Evolutionary conservation across 1,140 invertebrate species (phyloP).

Genomic region (Lordiphosa collinella): DNA sequence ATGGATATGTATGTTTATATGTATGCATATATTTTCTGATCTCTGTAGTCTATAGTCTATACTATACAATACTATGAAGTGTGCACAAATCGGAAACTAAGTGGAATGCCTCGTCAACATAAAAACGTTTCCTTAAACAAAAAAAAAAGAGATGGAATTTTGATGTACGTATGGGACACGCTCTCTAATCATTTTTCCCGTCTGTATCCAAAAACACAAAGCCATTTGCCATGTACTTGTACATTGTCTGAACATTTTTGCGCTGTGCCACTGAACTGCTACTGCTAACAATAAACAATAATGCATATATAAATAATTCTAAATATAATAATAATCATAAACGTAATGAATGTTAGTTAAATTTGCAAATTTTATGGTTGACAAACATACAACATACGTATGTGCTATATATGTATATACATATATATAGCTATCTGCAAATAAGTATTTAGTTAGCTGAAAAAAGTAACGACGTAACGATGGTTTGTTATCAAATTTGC

Average conservation of each 20-base stretch:
- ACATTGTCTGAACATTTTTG: constrained; percentile 29
- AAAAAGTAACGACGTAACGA: too few species aligned
- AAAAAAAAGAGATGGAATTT: too few species aligned
- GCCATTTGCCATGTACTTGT: neutral
- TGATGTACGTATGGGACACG: too few species aligned
- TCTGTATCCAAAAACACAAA: neutral
- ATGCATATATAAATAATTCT: constrained; percentile 19
- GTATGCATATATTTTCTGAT: constrained; percentile 3
- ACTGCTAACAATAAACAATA: constrained; percentile 59
- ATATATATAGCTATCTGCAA: neutral
- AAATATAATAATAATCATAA: constrained; percentile 15
- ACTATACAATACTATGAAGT: too few species aligned
- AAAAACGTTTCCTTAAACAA: too few species aligned
- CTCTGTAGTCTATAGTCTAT: too few species aligned
- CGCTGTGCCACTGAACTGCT: constrained; percentile 58
- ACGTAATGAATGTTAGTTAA: constrained; percentile 51
- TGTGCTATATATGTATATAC: too few species aligned
- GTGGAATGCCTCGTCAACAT: too few species aligned
- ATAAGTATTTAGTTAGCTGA: too few species aligned
- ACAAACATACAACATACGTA: neutral
- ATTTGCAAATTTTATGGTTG: constrained; percentile 45
- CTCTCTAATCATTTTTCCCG: too few species aligned
- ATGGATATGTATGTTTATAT: neutral
- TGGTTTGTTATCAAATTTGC: neutral
- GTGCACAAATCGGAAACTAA: too few species aligned